phyloP scores from a whole-genome alignment of 1,140 invertebrate genomes.

The Hycleus phaleratus region DNA sequence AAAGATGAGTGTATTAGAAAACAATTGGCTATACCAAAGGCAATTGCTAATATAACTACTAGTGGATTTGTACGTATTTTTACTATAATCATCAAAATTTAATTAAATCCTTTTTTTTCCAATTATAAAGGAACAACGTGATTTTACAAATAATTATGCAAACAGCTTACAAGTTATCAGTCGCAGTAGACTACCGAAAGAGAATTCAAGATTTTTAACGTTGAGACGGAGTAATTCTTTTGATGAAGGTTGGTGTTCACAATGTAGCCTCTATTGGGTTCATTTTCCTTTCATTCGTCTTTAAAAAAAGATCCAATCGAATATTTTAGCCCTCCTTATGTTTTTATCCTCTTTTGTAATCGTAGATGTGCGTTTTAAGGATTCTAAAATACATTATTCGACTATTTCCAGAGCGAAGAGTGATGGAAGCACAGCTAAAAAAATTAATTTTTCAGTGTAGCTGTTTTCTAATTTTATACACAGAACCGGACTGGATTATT shows the following conservation, averaged over 20 bases:
- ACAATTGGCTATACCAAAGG: not conserved
- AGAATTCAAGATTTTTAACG: not conserved
- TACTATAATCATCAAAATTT: not conserved
- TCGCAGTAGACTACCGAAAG: not conserved
- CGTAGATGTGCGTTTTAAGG: too few species aligned
- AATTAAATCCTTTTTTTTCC: not conserved
- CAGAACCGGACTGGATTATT: too few species aligned
- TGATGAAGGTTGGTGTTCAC: constrained; percentile 1
- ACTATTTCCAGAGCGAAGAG: too few species aligned
- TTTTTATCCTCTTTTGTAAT: too few species aligned
- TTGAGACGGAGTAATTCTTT: not conserved
- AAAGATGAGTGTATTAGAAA: not conserved
- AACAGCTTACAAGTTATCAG: not conserved
- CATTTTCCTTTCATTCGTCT: too few species aligned
- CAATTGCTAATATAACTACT: not conserved
- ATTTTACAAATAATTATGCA: not conserved
- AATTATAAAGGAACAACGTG: not conserved
- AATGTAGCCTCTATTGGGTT: not conserved
- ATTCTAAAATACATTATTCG: too few species aligned
- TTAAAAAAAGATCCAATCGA: too few species aligned
- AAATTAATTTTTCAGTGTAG: too few species aligned
- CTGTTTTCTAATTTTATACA: too few species aligned
- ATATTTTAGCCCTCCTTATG: too few species aligned
- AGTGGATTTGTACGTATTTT: not conserved
- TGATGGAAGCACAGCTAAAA: too few species aligned